phyloP scores from a whole-genome alignment of 2,797 vertebrate species.

The Bradypodion ventrale region DNA sequence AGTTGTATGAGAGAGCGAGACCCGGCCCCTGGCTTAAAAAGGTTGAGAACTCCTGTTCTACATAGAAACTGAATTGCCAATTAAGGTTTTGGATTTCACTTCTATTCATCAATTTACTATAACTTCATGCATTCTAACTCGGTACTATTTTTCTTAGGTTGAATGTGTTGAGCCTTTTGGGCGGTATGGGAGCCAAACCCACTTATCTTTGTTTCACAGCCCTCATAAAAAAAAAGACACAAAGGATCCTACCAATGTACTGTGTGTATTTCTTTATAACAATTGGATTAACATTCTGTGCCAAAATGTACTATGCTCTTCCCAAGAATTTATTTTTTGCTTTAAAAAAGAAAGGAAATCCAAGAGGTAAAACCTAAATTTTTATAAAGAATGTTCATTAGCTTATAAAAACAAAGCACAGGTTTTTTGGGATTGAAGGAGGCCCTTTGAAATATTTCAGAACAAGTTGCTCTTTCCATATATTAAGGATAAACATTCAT shows the following conservation, averaged over 20 bases:
- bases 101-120: neutral
- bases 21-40: no score
- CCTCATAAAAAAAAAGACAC: neutral
- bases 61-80: no score
- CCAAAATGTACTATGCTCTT: neutral
- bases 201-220: conserved; percentile 7
- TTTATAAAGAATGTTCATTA: neutral
- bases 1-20: no score
- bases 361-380: neutral
- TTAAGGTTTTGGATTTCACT: no score
- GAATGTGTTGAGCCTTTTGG: neutral
- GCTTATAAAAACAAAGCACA: neutral
- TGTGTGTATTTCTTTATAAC: neutral
- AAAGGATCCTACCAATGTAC: neutral
- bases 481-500: neutral
- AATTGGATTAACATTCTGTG: neutral
- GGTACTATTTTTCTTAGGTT: neutral
- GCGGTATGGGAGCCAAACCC: neutral
- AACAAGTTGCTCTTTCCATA: neutral
- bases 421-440: neutral
- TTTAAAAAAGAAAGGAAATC: conserved; percentile 3
- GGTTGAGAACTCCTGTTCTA: no score
- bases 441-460: neutral
- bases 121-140: neutral
- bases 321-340: neutral